Conservation (phyloP, 2,797 vertebrate genomes). For the Intellagama lesueurii region DNA sequence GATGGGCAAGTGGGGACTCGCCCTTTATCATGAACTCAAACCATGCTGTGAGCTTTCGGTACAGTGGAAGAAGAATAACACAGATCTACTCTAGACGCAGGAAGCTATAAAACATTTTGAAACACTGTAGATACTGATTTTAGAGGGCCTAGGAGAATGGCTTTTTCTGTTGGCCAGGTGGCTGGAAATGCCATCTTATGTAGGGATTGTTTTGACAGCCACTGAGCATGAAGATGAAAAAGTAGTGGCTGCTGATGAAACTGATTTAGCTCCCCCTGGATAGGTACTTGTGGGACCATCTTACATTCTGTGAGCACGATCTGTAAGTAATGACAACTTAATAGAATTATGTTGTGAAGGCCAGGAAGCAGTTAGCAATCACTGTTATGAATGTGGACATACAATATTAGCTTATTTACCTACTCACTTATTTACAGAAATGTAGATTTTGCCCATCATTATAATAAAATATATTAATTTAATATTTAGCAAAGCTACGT, state of each 20-base stretch:
- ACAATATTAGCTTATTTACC: not conserved
- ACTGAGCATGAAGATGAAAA: constrained; percentile 55
- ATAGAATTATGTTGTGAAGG: constrained; percentile 47
- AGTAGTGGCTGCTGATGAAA: constrained; percentile 37
- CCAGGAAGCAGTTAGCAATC: constrained; percentile 43
- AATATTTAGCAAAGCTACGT: not conserved
- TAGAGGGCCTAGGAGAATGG: constrained; percentile 39
- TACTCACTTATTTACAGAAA: not conserved
- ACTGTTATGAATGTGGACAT: constrained; percentile 38
- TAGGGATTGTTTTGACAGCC: constrained; percentile 62
- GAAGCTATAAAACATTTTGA: constrained; percentile 28
- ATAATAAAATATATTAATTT: constrained; percentile 47
- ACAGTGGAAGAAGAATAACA: not conserved
- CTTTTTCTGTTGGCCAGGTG: constrained; percentile 38
- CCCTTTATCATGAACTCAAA: constrained; percentile 13
- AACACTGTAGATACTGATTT: constrained; percentile 40
- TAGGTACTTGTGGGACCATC: constrained; percentile 11
- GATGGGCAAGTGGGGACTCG: not conserved
- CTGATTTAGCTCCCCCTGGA: constrained; percentile 46
- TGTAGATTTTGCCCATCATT: not conserved
- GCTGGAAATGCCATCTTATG: constrained; percentile 55
- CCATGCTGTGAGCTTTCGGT: not conserved
- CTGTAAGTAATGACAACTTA: constrained; percentile 49
- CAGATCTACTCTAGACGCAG: not conserved
- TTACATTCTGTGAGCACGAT: constrained; percentile 25